phyloP scores from a whole-genome alignment of 2,113 vertebrate genomes.

The Chloroceryle aenea region DNA sequence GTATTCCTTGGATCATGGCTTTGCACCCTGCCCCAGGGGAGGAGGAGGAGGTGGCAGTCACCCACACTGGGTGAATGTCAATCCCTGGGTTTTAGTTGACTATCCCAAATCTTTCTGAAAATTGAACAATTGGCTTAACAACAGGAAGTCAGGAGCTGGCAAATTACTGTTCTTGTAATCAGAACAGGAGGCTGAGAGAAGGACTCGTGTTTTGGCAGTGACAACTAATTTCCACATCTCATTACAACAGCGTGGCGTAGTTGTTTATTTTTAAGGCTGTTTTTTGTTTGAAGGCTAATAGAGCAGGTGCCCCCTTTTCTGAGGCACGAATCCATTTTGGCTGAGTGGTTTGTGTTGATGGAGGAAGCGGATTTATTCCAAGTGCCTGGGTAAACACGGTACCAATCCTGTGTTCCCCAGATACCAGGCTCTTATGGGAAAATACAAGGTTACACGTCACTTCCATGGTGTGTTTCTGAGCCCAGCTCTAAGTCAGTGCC shows the following conservation, averaged over 20 bases:
- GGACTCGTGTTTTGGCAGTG: conserved; percentile 31
- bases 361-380: not conserved
- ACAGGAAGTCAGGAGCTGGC: conserved; percentile 48
- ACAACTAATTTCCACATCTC: conserved; percentile 38
- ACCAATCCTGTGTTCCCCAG: not conserved
- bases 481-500: not conserved
- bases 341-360: not conserved
- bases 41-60: not conserved
- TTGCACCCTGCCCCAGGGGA: not conserved
- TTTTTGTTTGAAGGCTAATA: not conserved
- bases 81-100: not conserved
- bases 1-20: not conserved
- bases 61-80: not conserved
- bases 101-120: conserved; percentile 43
- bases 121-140: conserved; percentile 48
- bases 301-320: not conserved
- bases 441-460: not conserved
- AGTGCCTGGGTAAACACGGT: conserved; percentile 10
- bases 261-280: not conserved
- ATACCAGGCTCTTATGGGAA: not conserved
- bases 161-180: conserved; percentile 33
- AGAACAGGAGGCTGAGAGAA: conserved; percentile 28
- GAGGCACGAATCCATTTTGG: not conserved
- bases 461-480: not conserved
- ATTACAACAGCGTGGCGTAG: not conserved